These are phyloP conservation scores for Cephus pulcher DNA, from an alignment of 2,888 invertebrate species.

Conservation along the genomic window DNA sequence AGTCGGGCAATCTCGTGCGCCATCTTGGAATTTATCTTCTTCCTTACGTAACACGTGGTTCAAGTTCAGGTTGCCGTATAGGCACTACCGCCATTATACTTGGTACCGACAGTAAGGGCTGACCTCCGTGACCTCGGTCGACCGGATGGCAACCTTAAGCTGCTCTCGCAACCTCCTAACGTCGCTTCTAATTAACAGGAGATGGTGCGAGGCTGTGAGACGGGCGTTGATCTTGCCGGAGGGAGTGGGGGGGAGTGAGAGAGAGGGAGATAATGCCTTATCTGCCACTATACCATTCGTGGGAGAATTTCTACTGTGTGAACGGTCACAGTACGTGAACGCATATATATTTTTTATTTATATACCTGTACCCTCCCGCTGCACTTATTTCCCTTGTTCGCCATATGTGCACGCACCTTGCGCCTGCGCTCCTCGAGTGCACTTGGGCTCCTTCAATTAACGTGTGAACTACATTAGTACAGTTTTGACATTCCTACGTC, in stretches of 20 bases:
- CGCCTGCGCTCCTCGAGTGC: background rate
- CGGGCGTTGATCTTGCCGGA: background rate
- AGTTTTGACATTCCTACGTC: background rate
- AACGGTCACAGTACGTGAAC: constrained; percentile 55
- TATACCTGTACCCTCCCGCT: background rate
- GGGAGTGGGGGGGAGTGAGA: too few relatives aligned
- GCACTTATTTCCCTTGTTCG: background rate
- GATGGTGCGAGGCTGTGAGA: background rate
- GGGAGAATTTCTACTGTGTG: constrained; percentile 38
- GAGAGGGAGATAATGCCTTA: background rate
- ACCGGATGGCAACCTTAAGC: background rate
- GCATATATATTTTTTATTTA: constrained; percentile 14
- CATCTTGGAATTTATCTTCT: background rate
- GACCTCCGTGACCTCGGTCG: background rate
- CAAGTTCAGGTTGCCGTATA: background rate
- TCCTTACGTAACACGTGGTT: background rate
- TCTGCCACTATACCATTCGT: background rate
- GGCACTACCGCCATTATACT: too few relatives aligned
- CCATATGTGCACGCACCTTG: background rate
- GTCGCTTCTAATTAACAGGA: background rate
- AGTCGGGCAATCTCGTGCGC: background rate
- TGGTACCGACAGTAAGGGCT: background rate
- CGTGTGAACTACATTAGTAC: background rate
- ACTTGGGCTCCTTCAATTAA: background rate
- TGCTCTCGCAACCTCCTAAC: background rate